These are phyloP conservation scores for Strigamia transsilvanica DNA, from an alignment of 2,888 invertebrate species.

Conservation along the genomic window DNA sequence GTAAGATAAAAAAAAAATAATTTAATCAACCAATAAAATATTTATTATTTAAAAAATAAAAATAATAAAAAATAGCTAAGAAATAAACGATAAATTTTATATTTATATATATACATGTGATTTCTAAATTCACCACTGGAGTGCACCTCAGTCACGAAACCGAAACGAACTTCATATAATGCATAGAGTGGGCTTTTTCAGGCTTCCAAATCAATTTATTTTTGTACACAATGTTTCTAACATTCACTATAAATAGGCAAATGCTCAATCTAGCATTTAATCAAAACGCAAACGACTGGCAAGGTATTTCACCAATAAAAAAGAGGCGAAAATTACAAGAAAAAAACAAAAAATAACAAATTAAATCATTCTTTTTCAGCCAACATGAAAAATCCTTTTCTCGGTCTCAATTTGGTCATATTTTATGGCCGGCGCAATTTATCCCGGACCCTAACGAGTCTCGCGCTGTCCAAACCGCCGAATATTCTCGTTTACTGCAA, in stretches of 20 bases:
- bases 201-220: constrained; percentile 11
- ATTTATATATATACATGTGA: too few relatives aligned
- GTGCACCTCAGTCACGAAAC: neutral
- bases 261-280: constrained; percentile 14
- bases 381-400: constrained; percentile 1
- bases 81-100: neutral
- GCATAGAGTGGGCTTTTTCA: neutral
- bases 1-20: neutral
- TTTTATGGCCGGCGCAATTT: neutral
- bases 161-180: neutral
- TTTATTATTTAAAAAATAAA: neutral
- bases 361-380: neutral
- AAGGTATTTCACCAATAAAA: constrained; percentile 11
- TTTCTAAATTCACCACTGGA: neutral
- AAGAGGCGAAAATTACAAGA: neutral
- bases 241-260: neutral
- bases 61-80: neutral
- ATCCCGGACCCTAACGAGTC: neutral
- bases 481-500: constrained; percentile 44
- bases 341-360: neutral
- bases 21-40: neutral
- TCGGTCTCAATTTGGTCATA: neutral
- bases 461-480: constrained; percentile 12
- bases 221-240: neutral
- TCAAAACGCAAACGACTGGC: neutral